Conservation (phyloP, 2,113 vertebrate species). For the Lipotes vexillifer region DNA sequence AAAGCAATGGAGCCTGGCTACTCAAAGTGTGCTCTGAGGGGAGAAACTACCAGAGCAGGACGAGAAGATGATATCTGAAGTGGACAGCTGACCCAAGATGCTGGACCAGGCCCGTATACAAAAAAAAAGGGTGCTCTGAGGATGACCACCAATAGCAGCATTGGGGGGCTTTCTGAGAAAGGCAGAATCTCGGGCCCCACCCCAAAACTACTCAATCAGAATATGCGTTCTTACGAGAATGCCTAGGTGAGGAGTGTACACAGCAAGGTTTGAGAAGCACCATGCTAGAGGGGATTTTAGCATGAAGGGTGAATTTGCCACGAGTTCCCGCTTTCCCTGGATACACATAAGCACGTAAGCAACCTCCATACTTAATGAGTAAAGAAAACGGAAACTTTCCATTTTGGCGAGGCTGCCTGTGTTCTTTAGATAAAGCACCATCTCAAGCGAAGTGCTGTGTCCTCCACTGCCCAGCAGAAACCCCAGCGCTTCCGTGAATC, state of each 20-base stretch:
- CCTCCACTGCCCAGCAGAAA: background rate
- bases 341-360: no score
- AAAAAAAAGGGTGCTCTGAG: background rate
- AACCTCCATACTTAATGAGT: accelerated
- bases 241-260: accelerated
- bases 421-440: background rate
- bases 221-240: background rate
- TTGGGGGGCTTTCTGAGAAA: no score
- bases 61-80: background rate
- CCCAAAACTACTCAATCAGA: background rate
- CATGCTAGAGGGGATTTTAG: accelerated
- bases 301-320: accelerated
- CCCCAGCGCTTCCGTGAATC: no score
- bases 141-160: accelerated
- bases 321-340: background rate
- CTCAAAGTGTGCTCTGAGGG: background rate
- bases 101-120: background rate
- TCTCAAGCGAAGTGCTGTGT: background rate
- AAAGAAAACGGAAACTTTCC: background rate
- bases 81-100: background rate
- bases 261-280: background rate
- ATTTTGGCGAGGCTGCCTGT: accelerated
- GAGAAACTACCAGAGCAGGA: background rate
- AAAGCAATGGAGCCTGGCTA: background rate
- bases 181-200: no score